These are phyloP conservation scores for Mormyrops attenuatus DNA, from an alignment of 2,797 vertebrate genomes.

Conservation along the genomic window DNA sequence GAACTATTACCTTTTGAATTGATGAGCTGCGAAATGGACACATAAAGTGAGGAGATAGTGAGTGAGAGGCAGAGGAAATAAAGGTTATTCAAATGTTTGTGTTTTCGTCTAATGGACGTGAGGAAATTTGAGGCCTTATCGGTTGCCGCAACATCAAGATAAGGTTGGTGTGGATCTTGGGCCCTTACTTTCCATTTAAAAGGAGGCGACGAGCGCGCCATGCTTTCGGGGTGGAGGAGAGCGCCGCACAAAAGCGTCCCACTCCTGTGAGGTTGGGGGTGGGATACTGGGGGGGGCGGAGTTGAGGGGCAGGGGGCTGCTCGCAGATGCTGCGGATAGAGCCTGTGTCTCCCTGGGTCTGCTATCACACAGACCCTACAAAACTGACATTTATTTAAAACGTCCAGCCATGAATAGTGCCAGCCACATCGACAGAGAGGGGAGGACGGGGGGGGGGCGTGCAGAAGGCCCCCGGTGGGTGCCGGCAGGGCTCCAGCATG, in stretches of 20 bases:
- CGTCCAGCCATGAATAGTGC: conserved; percentile 70
- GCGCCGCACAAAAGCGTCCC: conserved; percentile 61
- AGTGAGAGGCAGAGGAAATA: conserved; percentile 38
- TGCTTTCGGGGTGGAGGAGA: conserved; percentile 62
- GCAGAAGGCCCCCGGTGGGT: conserved; percentile 67
- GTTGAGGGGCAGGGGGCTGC: conserved; percentile 49
- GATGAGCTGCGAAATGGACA: conserved; percentile 63
- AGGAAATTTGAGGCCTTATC: conserved; percentile 57
- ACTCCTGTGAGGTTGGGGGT: conserved; percentile 63
- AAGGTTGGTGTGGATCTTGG: conserved; percentile 55
- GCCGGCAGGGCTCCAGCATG: conserved; percentile 38
- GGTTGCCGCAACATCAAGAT: conserved; percentile 56
- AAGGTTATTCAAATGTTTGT: conserved; percentile 59
- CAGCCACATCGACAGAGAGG: conserved; percentile 55
- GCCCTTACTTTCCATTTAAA: conserved; percentile 70
- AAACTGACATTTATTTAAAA: conserved; percentile 91
- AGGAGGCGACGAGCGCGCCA: conserved; percentile 51
- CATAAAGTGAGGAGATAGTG: conserved; percentile 34
- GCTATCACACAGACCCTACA: conserved; percentile 71
- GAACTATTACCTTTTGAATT: conserved; percentile 70
- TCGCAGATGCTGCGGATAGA: conserved; percentile 61
- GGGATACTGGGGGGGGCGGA: conserved; percentile 44
- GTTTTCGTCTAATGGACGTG: conserved; percentile 41
- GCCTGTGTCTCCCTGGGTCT: conserved; percentile 72
- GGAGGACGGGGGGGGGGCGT: conserved; percentile 48